Base-by-base conservation (phyloP, 2,888 invertebrate genomes). In the Andrena chrysosceles region DNA sequence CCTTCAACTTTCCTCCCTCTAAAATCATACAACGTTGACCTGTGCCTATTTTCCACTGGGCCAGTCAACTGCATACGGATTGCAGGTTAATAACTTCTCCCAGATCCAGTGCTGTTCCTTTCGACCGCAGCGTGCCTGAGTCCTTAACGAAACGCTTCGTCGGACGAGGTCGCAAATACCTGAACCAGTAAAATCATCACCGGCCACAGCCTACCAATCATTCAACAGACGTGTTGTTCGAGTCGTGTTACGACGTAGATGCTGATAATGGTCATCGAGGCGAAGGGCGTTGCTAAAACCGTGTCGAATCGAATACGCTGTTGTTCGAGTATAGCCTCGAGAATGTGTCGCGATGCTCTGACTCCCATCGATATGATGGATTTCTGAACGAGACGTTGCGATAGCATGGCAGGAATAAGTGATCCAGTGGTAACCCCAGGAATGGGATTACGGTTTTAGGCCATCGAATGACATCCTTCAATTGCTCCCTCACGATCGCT, bases 251-350 rank as follows among this genome's bases (percentile, higher is more conserved):
- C 10, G 26, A 13, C 56, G 56, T 56, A 56, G 56, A 56, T 26
- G 56, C 56, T 1, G 23, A 26, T 56, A 56, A 56, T 56, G 23
- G 56, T 56, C 56, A 56, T 56, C 56, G 56, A 56, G 8, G 56
- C 20, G 54, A 54, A 8, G 20, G 54, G 56, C 56, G 26, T 7
- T 23, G 23, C 56, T 56, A 26, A 10, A 23, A 56, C 23, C 56
- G 23, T 56, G 56, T 56, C 56, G 23, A 26, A 56, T 56, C 20
- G 56, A 23, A 56, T 26, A 56, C 56, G 26, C 10, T 26, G 56
- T 20, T 56, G 26, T 56, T 26, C 20, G 2, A 8, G 20, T 4
- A 10, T 23, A 20, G 56, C 56, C 23, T 26, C 56, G 56, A 23
- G 23, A 23, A 56, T 26, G 56, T 26, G 3, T 23, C 56, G 4